phyloP scores from a whole-genome alignment of 2,888 invertebrate species.

The Epirrita christyi region DNA sequence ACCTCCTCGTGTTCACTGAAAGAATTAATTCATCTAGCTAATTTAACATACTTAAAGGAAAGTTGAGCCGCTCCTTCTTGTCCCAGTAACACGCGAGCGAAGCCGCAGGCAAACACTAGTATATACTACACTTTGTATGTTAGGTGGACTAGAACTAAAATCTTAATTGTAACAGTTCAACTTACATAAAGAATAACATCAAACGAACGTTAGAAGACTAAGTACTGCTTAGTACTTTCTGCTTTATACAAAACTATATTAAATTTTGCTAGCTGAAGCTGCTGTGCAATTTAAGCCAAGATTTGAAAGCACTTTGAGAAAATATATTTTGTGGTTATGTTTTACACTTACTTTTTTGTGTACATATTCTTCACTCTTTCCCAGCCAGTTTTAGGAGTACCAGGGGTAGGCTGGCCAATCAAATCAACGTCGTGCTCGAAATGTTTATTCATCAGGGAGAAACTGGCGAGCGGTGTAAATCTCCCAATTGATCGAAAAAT shows the following conservation, averaged over 20 bases:
- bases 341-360: slow-evolving; percentile 65
- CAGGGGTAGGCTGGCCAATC: slow-evolving; percentile 33
- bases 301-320: neutral
- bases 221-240: too few relatives aligned
- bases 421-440: slow-evolving; percentile 56
- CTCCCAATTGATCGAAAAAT: slow-evolving; percentile 62
- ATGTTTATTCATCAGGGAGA: slow-evolving; percentile 52
- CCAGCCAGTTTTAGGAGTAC: slow-evolving; percentile 67
- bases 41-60: too few relatives aligned
- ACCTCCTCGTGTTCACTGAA: slow-evolving; percentile 87
- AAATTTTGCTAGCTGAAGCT: too few relatives aligned
- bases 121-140: too few relatives aligned
- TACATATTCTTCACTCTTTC: slow-evolving; percentile 80
- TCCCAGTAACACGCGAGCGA: too few relatives aligned
- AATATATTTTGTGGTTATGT: slow-evolving; percentile 14
- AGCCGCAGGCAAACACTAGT: too few relatives aligned
- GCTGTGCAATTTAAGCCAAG: neutral
- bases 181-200: too few relatives aligned
- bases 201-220: too few relatives aligned
- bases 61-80: too few relatives aligned
- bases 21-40: slow-evolving; percentile 32
- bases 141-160: too few relatives aligned
- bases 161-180: too few relatives aligned
- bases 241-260: too few relatives aligned
- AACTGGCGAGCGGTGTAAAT: slow-evolving; percentile 57